phyloP scores from a whole-genome alignment of 1,140 invertebrate genomes.

The Harlomillsia oculata region DNA sequence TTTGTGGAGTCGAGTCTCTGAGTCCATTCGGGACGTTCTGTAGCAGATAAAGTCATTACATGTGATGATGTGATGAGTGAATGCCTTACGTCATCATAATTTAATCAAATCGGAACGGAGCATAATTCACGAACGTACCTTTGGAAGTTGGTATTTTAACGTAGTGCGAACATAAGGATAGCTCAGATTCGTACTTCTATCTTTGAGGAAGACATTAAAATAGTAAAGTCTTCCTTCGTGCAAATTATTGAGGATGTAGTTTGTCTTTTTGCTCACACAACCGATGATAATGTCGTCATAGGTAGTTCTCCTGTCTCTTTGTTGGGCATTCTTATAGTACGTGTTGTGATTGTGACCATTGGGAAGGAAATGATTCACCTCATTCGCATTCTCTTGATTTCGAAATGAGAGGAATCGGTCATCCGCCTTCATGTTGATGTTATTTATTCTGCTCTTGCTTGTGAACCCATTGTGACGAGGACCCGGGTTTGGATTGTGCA shows the following conservation, averaged over 20 bases:
- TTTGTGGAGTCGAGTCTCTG: conserved; percentile 16
- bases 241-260: conserved; percentile 48
- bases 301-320: neutral
- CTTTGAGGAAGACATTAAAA: conserved; percentile 43
- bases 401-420: neutral
- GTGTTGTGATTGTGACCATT: too few species aligned
- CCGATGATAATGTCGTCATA: conserved; percentile 39
- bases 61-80: too few species aligned
- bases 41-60: conserved; percentile 28
- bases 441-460: neutral
- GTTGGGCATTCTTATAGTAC: neutral
- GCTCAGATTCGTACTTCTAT: conserved; percentile 42
- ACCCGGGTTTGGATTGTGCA: neutral
- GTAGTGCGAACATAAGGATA: conserved; percentile 40
- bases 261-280: conserved; percentile 47
- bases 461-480: neutral
- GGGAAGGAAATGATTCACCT: neutral
- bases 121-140: conserved; percentile 18
- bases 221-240: conserved; percentile 44
- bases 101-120: neutral
- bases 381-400: neutral
- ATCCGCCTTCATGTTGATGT: neutral
- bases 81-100: too few species aligned
- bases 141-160: conserved; percentile 37
- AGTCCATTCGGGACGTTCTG: conserved; percentile 18